Percentiles rank a stretch among this genome's conserved stretches.
Conservation (phyloP, 2,888 invertebrate species). For the Andrena fulva region DNA sequence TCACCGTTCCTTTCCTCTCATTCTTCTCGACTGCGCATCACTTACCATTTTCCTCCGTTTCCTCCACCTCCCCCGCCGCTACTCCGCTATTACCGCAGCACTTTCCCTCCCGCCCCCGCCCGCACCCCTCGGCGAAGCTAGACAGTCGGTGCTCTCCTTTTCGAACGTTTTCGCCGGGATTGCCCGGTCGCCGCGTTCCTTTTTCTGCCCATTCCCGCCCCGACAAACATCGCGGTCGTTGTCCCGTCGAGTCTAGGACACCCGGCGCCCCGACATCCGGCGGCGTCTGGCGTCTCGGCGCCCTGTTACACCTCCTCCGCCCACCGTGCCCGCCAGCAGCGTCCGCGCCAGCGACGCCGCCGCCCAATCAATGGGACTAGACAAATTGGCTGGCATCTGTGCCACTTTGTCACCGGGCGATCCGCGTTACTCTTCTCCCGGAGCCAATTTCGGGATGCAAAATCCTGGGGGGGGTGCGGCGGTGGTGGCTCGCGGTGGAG, state of each 20-base stretch:
- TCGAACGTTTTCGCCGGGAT: slow-evolving; percentile 32
- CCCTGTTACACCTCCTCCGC: slow-evolving; percentile 52
- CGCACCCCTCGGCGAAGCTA: not conserved
- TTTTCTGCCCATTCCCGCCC: slow-evolving; percentile 52
- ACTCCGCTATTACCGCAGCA: not conserved
- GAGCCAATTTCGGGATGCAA: not conserved
- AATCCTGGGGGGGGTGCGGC: no score
- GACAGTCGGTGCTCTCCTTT: slow-evolving; percentile 15
- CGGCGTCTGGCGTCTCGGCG: slow-evolving; percentile 75
- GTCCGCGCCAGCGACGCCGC: slow-evolving; percentile 28
- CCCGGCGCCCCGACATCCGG: slow-evolving; percentile 76
- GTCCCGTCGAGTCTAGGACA: slow-evolving; percentile 79
- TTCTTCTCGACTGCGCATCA: slow-evolving; percentile 30
- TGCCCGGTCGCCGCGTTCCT: slow-evolving; percentile 21
- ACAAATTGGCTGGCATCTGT: slow-evolving; percentile 57
- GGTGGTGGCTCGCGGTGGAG: no score
- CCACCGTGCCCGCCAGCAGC: not conserved
- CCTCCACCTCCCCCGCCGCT: not conserved
- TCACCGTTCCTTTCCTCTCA: not conserved
- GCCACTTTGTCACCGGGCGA: not conserved
- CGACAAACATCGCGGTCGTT: slow-evolving; percentile 77
- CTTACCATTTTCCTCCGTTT: slow-evolving; percentile 17
- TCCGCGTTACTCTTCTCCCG: not conserved
- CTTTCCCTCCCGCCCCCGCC: not conserved
- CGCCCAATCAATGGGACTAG: slow-evolving; percentile 51